Evolutionary conservation across 2,888 invertebrate species (phyloP), one percentile per base, ranked within the genome.

Genomic region (Panorpa germanica): DNA sequence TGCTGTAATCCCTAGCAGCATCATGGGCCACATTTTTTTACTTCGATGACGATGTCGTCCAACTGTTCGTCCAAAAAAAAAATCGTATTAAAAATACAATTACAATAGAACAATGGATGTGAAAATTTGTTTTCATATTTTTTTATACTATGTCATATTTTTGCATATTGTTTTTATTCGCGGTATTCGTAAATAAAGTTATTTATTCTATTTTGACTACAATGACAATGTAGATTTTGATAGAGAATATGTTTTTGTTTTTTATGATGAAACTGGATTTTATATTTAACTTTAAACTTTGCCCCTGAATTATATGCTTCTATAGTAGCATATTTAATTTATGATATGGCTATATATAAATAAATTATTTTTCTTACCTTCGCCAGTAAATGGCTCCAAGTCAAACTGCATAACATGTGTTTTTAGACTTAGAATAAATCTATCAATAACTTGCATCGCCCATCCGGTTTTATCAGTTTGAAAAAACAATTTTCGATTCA

Each of bases 1-100:
- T 10, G 80, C 69, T 16, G 81, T 63, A 11, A 78, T 55, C 1
- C 77, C 80, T 45, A 80, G 78, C 60, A 81, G 70, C 65, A 82
- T 67, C 53, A 80, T 65, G 1, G 77, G 71, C 53, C 77, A 62
- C 63, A 80, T 69, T 25, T 67, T 63, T 25, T 70, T 67, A 31
- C 69, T 62, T 4, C 69, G 61, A 17, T 69, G 62, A 1, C 69
- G 63, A 22, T 70, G 62, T 26, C 55, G 57, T 45, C 55, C 51
- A 22, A 45, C 55, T 64, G 45, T 25, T 43, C 46, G 43, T 29
- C 24, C 34, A 36, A 31, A 34, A 29, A 34, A 17, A 24, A 20
- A 25, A 11, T 14, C 7, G 16, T 5, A 12, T 13, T 27, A 10
- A 25, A 27, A 27, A 11, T 7, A 27, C 9, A 5, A 27, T 16